Evolutionary conservation across 2,113 vertebrate species (phyloP), one percentile per base, ranked within the genome.

Genomic region (Dicrurus megarhynchus): DNA sequence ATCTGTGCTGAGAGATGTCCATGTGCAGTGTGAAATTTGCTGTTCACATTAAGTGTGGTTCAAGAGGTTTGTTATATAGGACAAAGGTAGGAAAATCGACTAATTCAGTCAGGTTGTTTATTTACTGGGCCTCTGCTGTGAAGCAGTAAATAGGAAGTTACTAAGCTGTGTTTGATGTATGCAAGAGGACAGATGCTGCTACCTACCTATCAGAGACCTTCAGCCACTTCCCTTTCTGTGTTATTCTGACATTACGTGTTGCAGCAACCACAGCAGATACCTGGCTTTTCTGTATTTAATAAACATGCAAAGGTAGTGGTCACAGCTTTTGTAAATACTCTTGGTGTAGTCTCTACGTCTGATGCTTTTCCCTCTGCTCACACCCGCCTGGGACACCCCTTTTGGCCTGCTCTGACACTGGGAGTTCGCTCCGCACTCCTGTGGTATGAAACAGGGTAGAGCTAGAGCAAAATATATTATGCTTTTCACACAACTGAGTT

Each of bases 141-240:
- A 17, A 87, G 69, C 90, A 95, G 78, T 55, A 88, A 93, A 88
- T 60, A 95, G 84, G 88, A 89, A 80, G 93, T 81, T 84, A 91
- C 89, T 93, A 95, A 84, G 46, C 96, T 55, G n/a, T 96, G 95
- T 97, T 98, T 98, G 97, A 97, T 96, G 87, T 94, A 97, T 90
- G 97, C 96, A 97, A 94, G 94, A 97, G 97, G 98, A 98, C 98
- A 98, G 98, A 98, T 98, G 96, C 96, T 97, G 96, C 97, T 97
- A 91, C 94, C 97, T 97, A 95, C 78, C 65, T 61, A 64, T 23
- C 78, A 16, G 75, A 56, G 61, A 64, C 9, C 4, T 47, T 73
- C 87, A 75, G 86, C 81, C 68, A 33, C 53, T 65, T 83, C 50
- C 41, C 80, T 75, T 47, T 47, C 82, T 68, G 55, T 23, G 24